Conservation (phyloP, 2,113 vertebrate species). For the Laterallus jamaicensis region DNA sequence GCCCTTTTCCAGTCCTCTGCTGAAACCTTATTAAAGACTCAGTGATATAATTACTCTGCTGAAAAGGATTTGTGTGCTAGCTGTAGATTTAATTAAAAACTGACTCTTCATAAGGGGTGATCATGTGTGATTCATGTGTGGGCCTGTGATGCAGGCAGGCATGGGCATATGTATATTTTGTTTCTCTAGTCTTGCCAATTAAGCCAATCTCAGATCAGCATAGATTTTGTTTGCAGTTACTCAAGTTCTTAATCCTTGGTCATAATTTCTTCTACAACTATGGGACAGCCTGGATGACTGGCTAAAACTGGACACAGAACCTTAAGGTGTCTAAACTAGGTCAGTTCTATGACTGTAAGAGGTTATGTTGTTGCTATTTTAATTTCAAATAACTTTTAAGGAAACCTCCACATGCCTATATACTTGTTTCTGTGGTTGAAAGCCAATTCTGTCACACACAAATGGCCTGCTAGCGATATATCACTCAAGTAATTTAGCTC, state of each 20-base stretch:
- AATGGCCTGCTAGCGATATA: not conserved
- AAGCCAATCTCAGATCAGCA: not conserved
- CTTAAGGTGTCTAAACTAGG: not conserved
- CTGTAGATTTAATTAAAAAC: not conserved
- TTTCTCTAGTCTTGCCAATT: not conserved
- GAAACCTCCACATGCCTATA: not conserved
- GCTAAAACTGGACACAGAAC: not conserved
- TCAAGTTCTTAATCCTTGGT: not conserved
- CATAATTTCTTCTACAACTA: not conserved
- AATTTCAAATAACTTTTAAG: not conserved
- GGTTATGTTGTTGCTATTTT: not conserved
- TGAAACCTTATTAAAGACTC: not conserved
- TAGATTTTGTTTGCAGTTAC: not conserved
- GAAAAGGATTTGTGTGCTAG: not conserved
- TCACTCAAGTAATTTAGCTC: not conserved
- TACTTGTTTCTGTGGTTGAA: not conserved
- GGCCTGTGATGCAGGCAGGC: not conserved
- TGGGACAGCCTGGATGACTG: not conserved
- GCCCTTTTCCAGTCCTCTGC: not conserved
- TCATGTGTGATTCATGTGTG: not conserved
- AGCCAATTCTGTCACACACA: not conserved
- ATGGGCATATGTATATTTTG: rapidly evolving
- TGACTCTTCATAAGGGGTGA: not conserved
- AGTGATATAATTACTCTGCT: not conserved
- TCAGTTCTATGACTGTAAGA: not conserved